Evolutionary conservation across 2,797 vertebrate genomes (phyloP).

Genomic region (Heteromormyrus szaboi): DNA sequence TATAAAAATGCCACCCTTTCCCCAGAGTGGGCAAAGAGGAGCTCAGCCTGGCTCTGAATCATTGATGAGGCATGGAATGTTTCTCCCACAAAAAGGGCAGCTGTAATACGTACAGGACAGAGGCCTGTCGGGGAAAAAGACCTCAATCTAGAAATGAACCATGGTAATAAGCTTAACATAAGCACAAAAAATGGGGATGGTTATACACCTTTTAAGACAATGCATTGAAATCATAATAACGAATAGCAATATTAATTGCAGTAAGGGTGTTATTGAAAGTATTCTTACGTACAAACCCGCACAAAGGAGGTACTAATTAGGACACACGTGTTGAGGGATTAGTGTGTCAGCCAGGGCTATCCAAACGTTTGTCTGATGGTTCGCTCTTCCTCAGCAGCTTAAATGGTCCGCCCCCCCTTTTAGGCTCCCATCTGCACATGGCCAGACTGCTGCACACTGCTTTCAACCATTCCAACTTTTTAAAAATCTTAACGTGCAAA

Average conservation of each 20-base stretch:
- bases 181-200: constrained; percentile 24
- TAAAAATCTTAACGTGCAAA: constrained; percentile 33
- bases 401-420: background rate
- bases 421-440: background rate
- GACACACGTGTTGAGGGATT: background rate
- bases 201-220: constrained; percentile 7
- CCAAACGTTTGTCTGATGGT: constrained; percentile 19
- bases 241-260: background rate
- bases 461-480: background rate
- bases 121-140: constrained; percentile 30
- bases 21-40: constrained; percentile 56
- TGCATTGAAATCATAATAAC: background rate
- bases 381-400: background rate
- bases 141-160: constrained; percentile 30
- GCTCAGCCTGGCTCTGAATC: constrained; percentile 68
- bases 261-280: background rate
- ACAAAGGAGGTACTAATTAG: background rate
- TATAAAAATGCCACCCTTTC: constrained; percentile 58
- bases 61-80: constrained; percentile 68
- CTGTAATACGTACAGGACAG: constrained; percentile 48
- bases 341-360: background rate
- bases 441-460: constrained; percentile 10
- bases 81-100: constrained; percentile 50
- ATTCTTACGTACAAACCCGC: background rate
- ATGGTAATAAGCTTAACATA: constrained; percentile 28